These are phyloP conservation scores for Hirtodrosophila alboralis DNA, from an alignment of 2,888 invertebrate species.

Conservation along the genomic window DNA sequence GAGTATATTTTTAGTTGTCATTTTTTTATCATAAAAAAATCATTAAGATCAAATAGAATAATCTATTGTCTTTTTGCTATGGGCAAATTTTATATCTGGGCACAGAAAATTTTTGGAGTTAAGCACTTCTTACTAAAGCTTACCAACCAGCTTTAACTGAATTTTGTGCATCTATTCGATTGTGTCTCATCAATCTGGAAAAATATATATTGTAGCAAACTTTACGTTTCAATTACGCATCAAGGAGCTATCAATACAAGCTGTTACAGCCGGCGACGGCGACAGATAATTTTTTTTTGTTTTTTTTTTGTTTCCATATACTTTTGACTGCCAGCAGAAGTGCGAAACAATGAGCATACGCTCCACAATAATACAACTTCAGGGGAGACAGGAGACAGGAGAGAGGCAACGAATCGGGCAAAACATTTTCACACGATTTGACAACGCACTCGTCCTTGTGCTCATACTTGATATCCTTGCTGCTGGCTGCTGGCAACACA, in stretches of 20 bases:
- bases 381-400: background rate
- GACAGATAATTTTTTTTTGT: constrained; percentile 71
- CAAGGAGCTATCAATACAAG: constrained; percentile 80
- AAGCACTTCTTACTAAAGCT: no score
- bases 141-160: no score
- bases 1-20: no score
- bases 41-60: no score
- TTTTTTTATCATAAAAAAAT: no score
- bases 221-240: constrained; percentile 81
- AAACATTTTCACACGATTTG: constrained; percentile 70
- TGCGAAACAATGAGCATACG: constrained; percentile 44
- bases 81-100: no score
- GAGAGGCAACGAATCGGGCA: background rate
- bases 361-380: constrained; percentile 21
- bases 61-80: no score
- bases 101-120: no score
- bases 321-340: constrained; percentile 34
- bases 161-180: no score
- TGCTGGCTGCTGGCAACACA: constrained; percentile 42
- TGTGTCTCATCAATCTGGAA: constrained; percentile 29
- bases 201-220: constrained; percentile 59
- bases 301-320: constrained; percentile 20
- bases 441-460: constrained; percentile 34
- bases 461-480: constrained; percentile 7
- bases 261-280: constrained; percentile 61